Percentiles rank a stretch among this genome's conserved stretches.
phyloP scores from a whole-genome alignment of 2,113 vertebrate genomes.

The Grammomys surdaster region DNA sequence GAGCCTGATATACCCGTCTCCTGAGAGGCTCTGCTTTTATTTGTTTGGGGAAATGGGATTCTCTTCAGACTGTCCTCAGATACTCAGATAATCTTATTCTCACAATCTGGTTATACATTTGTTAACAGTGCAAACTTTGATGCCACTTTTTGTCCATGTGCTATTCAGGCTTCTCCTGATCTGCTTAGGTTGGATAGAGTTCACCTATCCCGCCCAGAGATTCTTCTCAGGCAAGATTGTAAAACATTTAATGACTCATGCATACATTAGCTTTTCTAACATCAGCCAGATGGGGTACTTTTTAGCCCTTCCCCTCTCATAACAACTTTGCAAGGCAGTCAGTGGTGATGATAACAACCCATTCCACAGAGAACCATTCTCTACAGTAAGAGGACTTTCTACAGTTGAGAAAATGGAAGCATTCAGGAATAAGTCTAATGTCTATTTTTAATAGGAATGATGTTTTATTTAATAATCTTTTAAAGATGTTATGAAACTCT shows the following conservation, averaged over 20 bases:
- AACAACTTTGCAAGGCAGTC: not conserved
- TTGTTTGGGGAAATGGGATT: slow-evolving; percentile 27
- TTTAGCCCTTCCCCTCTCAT: not conserved
- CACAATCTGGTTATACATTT: not conserved
- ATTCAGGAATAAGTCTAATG: not conserved
- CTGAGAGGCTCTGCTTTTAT: not conserved
- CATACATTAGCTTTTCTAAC: not conserved
- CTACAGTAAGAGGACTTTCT: slow-evolving; percentile 6
- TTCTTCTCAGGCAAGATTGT: not conserved
- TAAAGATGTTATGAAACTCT: not conserved
- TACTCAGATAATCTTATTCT: slow-evolving; percentile 21
- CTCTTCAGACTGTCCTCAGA: slow-evolving; percentile 39
- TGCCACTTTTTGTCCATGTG: not conserved
- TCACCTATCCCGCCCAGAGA: not conserved
- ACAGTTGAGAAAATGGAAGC: not conserved
- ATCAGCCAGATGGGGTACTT: not conserved
- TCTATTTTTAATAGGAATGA: slow-evolving; percentile 12
- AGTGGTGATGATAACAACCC: not conserved
- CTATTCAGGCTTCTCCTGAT: not conserved
- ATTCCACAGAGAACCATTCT: not conserved
- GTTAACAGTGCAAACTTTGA: slow-evolving; percentile 50
- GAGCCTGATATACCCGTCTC: too few species aligned
- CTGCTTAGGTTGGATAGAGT: not conserved
- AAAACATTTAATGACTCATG: not conserved
- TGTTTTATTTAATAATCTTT: slow-evolving; percentile 38